Conservation (phyloP, 1,140 invertebrate genomes). For the Lethrus apterus region DNA sequence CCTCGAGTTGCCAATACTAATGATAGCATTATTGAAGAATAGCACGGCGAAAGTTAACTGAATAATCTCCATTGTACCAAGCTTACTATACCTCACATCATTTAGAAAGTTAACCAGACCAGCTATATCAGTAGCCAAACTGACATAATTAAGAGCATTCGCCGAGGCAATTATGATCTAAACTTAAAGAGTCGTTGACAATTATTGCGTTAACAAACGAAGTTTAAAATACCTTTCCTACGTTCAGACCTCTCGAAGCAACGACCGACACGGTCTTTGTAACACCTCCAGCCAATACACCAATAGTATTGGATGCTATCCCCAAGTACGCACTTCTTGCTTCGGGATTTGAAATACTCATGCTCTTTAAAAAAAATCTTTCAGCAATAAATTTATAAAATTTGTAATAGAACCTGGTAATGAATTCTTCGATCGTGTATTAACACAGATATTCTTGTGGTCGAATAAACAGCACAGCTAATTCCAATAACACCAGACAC, state of each 20-base stretch:
- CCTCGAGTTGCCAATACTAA: slow-evolving; percentile 5
- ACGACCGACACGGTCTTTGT: slow-evolving; percentile 24
- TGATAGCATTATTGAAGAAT: slow-evolving; percentile 30
- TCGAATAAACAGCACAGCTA: slow-evolving; percentile 28
- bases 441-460: slow-evolving; percentile 26
- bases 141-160: slow-evolving; percentile 30
- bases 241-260: slow-evolving; percentile 21
- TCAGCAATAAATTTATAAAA: not conserved
- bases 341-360: slow-evolving; percentile 35
- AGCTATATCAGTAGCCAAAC: slow-evolving; percentile 25
- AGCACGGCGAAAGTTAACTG: slow-evolving; percentile 38
- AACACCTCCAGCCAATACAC: slow-evolving; percentile 34
- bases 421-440: slow-evolving; percentile 33
- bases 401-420: slow-evolving; percentile 27
- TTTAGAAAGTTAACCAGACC: slow-evolving; percentile 27
- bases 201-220: slow-evolving; percentile 9
- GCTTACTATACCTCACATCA: slow-evolving; percentile 25
- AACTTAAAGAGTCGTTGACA: slow-evolving; percentile 14
- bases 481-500: slow-evolving; percentile 27
- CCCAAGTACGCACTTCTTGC: slow-evolving; percentile 40
- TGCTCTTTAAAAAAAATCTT: slow-evolving; percentile 25
- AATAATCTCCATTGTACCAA: slow-evolving; percentile 28
- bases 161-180: slow-evolving; percentile 25
- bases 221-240: slow-evolving; percentile 20
- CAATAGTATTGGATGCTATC: slow-evolving; percentile 33